Conservation (phyloP, 2,888 invertebrate genomes). For the Eudasyphora cyanicolor region DNA sequence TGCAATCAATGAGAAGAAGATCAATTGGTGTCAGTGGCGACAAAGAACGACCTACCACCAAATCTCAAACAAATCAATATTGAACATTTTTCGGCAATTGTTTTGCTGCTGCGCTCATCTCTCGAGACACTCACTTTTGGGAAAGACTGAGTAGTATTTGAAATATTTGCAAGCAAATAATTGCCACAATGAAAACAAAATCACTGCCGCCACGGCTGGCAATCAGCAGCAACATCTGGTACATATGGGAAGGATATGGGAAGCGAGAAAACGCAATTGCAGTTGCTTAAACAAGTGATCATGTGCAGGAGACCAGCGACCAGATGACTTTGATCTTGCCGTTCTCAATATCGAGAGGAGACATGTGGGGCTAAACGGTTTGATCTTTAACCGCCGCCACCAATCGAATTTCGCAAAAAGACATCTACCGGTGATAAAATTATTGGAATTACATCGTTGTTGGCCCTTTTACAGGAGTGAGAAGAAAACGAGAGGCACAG, state of each 20-base stretch:
- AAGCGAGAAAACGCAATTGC: background rate
- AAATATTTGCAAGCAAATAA: conserved; percentile 58
- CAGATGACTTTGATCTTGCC: conserved; percentile 58
- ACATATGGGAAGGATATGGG: background rate
- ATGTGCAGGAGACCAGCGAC: conserved; percentile 50
- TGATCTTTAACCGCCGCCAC: conserved; percentile 66
- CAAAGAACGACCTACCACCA: background rate
- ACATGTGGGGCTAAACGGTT: conserved; percentile 69
- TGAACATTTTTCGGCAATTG: conserved; percentile 30
- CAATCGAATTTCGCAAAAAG: conserved; percentile 68
- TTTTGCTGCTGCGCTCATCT: conserved; percentile 2
- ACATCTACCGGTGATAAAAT: conserved; percentile 75
- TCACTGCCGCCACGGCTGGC: conserved; percentile 53
- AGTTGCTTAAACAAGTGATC: conserved; percentile 64
- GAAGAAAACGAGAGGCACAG: conserved; percentile 35
- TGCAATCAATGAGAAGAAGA: conserved; percentile 18
- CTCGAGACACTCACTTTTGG: background rate
- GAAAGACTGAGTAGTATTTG: background rate
- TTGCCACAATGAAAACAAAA: conserved; percentile 63
- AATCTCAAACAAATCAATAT: conserved; percentile 63
- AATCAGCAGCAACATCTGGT: conserved; percentile 18
- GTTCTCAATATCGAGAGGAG: conserved; percentile 45
- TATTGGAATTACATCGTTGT: conserved; percentile 71
- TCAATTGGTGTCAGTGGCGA: conserved; percentile 56
- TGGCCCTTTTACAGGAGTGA: conserved; percentile 51